These are phyloP conservation scores for Belonocnema kinseyi DNA, from an alignment of 1,140 invertebrate species.

Conservation along the genomic window DNA sequence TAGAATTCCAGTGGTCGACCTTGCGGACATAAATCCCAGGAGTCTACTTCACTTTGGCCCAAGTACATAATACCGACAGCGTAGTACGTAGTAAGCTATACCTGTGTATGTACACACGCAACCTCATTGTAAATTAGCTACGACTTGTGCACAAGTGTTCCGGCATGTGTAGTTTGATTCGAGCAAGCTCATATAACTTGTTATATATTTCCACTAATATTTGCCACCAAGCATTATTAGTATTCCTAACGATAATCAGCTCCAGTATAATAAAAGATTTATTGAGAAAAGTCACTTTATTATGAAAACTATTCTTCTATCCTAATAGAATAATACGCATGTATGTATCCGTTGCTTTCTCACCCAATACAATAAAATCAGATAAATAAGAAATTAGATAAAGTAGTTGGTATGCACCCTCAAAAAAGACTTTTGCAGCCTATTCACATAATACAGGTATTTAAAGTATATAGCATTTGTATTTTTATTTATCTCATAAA, in stretches of 20 bases:
- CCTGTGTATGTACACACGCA: constrained; percentile 30
- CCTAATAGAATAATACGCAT: no score
- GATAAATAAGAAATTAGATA: no score
- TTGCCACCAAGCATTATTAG: neutral
- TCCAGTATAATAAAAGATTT: no score
- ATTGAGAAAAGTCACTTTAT: no score
- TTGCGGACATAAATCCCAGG: constrained; percentile 30
- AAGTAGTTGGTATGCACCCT: no score
- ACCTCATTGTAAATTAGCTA: constrained; percentile 25
- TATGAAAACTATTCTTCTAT: no score
- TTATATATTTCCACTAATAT: constrained; percentile 26
- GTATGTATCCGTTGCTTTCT: no score
- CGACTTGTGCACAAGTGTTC: constrained; percentile 21
- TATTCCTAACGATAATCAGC: neutral
- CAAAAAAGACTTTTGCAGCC: no score
- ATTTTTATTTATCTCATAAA: no score
- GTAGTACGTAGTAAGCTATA: constrained; percentile 11
- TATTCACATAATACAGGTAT: no score
- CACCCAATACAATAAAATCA: no score
- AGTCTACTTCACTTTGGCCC: constrained; percentile 29
- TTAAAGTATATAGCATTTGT: no score
- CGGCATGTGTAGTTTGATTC: constrained; percentile 22
- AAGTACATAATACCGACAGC: constrained; percentile 30
- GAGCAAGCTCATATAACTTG: constrained; percentile 20
- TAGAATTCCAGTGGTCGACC: constrained; percentile 23